A percentile compares a stretch with the other conserved stretches of the same genome.
Conservation (phyloP, 2,797 vertebrate species). For the Protosalanx chinensis region DNA sequence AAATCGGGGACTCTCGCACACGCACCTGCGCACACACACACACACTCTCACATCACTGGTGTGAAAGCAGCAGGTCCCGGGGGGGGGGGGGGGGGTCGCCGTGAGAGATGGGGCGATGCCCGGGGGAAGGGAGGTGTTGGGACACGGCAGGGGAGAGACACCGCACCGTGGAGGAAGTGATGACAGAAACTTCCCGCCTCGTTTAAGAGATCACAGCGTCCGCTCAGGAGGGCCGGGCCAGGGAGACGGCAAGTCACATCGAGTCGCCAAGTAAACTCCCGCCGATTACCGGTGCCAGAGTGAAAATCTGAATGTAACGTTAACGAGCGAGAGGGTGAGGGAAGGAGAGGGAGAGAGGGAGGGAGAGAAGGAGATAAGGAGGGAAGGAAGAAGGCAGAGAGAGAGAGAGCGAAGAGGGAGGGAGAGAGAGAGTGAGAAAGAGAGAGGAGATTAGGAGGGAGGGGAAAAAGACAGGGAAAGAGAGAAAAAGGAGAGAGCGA, state of each 20-base stretch:
- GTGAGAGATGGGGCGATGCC: conserved; percentile 25
- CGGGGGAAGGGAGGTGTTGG: conserved; percentile 31
- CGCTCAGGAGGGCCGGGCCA: conserved; percentile 24
- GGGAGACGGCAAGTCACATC: too few relatives aligned
- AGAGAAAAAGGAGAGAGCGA: background rate
- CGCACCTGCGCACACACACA: background rate
- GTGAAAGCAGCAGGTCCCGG: conserved; percentile 26
- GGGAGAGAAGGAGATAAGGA: background rate
- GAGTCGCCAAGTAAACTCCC: conserved; percentile 8
- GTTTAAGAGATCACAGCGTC: conserved; percentile 32
- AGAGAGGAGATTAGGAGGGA: background rate
- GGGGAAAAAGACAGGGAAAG: background rate
- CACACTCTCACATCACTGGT: conserved; percentile 25
- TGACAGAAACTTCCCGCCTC: conserved; percentile 22
- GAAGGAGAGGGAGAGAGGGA: too few relatives aligned
- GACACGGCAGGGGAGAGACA: conserved; percentile 4
- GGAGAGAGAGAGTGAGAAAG: background rate
- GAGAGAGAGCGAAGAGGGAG: background rate
- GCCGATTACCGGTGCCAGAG: conserved; percentile 35
- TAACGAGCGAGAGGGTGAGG: too few relatives aligned
- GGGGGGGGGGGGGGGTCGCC: conserved; percentile 25
- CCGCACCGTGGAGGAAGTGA: background rate
- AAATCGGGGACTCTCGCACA: background rate
- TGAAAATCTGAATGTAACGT: too few relatives aligned
- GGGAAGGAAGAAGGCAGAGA: background rate